phyloP scores from a whole-genome alignment of 30 jellyfish, hydroid and myxozoan species.

The Aurelia aurita complex sp. Pacific region DNA sequence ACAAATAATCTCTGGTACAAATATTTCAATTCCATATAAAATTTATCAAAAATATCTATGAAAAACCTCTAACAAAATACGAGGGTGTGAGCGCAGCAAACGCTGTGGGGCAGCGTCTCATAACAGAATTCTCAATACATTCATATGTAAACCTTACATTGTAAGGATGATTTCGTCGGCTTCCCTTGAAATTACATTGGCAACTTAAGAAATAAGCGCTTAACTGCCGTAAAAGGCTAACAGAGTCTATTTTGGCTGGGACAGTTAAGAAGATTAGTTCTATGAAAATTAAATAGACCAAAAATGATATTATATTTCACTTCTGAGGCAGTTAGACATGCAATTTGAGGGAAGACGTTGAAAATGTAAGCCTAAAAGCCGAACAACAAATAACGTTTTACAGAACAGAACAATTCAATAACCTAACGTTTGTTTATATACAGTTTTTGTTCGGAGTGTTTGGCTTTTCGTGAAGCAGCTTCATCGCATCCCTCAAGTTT shows the following conservation, averaged over 20 bases:
- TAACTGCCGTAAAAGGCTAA: too few species aligned
- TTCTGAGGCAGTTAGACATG: too few species aligned
- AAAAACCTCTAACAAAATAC: slow-evolving; percentile 19
- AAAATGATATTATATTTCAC: too few species aligned
- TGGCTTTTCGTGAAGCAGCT: too few species aligned
- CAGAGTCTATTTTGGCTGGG: too few species aligned
- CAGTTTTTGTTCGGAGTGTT: slow-evolving; percentile 11
- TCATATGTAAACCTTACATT: slow-evolving; percentile 53
- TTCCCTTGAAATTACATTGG: slow-evolving; percentile 29
- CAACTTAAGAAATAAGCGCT: too few species aligned
- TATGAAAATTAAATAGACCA: too few species aligned
- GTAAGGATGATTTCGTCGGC: slow-evolving; percentile 56
- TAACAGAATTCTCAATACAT: slow-evolving; percentile 34
- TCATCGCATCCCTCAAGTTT: too few species aligned
- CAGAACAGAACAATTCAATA: slow-evolving; percentile 57
- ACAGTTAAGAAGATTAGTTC: too few species aligned
- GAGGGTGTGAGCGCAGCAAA: slow-evolving; percentile 26
- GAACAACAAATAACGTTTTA: slow-evolving; percentile 46
- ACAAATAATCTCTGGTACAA: slow-evolving; percentile 77
- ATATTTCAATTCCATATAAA: slow-evolving; percentile 69
- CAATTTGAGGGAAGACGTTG: too few species aligned
- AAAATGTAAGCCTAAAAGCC: too few species aligned
- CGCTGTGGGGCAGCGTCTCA: slow-evolving; percentile 29
- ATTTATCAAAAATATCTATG: slow-evolving; percentile 51
- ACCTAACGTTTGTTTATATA: slow-evolving; percentile 43